These are phyloP conservation scores for Orthosia cruda DNA, from an alignment of 2,888 invertebrate species.

Conservation along the genomic window DNA sequence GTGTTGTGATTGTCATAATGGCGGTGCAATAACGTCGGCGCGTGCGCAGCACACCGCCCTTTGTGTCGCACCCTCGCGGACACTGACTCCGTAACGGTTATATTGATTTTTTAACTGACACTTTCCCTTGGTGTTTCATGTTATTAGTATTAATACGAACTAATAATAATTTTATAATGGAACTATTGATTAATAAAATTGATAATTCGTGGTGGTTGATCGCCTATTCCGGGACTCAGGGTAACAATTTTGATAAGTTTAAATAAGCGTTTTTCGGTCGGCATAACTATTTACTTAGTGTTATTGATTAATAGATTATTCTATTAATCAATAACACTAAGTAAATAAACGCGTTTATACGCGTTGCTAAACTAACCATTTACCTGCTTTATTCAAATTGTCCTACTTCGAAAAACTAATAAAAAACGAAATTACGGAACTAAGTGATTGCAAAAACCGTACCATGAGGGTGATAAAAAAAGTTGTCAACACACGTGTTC, in stretches of 20 bases:
- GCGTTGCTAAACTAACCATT: conserved; percentile 36
- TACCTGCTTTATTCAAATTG: conserved; percentile 54
- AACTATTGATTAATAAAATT: neutral
- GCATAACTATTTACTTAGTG: neutral
- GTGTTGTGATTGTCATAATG: conserved; percentile 82
- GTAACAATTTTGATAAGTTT: conserved; percentile 15
- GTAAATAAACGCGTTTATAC: too few species aligned
- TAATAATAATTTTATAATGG: conserved; percentile 34
- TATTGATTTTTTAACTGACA: conserved; percentile 92
- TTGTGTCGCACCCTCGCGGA: conserved; percentile 87
- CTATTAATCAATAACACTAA: too few species aligned
- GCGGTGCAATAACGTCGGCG: conserved; percentile 79
- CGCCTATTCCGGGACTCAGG: neutral
- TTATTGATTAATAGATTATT: conserved; percentile 10
- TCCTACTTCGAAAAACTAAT: conserved; percentile 39
- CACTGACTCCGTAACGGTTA: conserved; percentile 86
- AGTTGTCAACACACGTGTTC: conserved; percentile 90
- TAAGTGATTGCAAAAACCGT: conserved; percentile 74
- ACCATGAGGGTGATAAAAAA: conserved; percentile 84
- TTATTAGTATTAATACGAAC: conserved; percentile 42
- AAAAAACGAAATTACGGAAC: conserved; percentile 52
- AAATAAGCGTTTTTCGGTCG: conserved; percentile 12
- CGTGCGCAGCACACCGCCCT: conserved; percentile 84
- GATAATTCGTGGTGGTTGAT: neutral
- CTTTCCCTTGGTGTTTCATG: conserved; percentile 70